Evolutionary conservation across 2,888 invertebrate species (phyloP).

Genomic region (Maniola hyperantus): DNA sequence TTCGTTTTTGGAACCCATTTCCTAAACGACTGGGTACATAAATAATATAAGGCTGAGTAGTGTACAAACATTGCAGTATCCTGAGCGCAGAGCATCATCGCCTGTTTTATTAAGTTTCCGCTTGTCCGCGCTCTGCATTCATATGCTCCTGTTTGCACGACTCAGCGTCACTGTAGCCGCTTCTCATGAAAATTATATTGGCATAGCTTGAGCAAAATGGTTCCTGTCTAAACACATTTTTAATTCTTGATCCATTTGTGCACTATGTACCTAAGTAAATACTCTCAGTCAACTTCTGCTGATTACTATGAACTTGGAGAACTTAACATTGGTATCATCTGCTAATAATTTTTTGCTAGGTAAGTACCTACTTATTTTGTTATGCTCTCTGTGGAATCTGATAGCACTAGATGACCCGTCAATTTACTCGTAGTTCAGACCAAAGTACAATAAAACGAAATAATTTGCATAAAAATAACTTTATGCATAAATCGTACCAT

Average conservation of each 20-base stretch:
- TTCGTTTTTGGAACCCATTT: background rate
- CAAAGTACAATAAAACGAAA: too few relatives aligned
- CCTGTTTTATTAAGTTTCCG: conserved; percentile 30
- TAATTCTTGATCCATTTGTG: conserved; percentile 1
- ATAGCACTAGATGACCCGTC: too few relatives aligned
- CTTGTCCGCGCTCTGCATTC: conserved; percentile 29
- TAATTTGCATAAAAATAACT: too few relatives aligned
- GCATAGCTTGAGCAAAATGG: conserved; percentile 22
- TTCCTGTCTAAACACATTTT: conserved; percentile 17
- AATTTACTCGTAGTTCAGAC: too few relatives aligned
- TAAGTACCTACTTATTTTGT: too few relatives aligned
- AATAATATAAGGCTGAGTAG: background rate
- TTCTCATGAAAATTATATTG: conserved; percentile 28
- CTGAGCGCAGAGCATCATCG: conserved; percentile 6
- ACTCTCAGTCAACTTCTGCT: too few relatives aligned
- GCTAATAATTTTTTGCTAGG: too few relatives aligned
- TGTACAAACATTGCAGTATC: conserved; percentile 15
- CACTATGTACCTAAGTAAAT: too few relatives aligned
- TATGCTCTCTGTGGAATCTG: too few relatives aligned
- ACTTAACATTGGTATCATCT: too few relatives aligned
- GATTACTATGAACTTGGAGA: too few relatives aligned
- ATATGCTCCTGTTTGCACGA: conserved; percentile 31
- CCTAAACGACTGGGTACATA: background rate
- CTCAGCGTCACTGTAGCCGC: conserved; percentile 23
- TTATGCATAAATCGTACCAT: too few relatives aligned